phyloP scores from a whole-genome alignment of 2,113 vertebrate genomes.

The Pelvicachromis taeniatus region DNA sequence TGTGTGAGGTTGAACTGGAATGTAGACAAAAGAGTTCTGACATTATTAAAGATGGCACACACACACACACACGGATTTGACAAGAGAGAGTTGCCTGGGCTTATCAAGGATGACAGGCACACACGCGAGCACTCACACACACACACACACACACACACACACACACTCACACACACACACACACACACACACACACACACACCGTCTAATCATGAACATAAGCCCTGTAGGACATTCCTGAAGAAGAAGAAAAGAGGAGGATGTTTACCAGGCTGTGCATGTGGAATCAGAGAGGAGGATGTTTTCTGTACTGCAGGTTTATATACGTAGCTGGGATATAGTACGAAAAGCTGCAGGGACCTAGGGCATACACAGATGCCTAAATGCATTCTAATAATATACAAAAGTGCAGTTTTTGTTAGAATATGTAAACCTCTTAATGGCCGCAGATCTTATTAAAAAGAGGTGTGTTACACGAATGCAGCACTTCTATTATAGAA shows the following conservation, averaged over 20 bases:
- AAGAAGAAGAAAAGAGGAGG: constrained; percentile 24
- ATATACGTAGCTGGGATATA: neutral
- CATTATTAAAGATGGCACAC: neutral
- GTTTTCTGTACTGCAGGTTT: constrained; percentile 25
- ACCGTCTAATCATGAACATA: neutral
- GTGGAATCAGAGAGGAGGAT: constrained; percentile 36
- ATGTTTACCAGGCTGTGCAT: constrained; percentile 25
- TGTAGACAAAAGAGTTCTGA: neutral
- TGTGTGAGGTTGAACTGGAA: neutral
- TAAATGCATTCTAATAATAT: neutral
- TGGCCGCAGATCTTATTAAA: neutral
- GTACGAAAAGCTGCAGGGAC: neutral
- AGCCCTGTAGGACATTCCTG: constrained; percentile 35
- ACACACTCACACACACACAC: neutral
- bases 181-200: neutral
- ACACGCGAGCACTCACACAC: neutral
- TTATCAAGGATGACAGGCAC: neutral
- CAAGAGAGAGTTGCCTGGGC: neutral
- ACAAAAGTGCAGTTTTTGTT: neutral
- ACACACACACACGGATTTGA: neutral
- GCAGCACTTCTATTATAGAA: neutral
- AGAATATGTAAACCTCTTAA: neutral
- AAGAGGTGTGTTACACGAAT: neutral
- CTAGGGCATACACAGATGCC: neutral
- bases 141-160: neutral